A percentile compares a stretch with the other conserved stretches of the same genome.
Evolutionary conservation across 2,797 vertebrate genomes (phyloP).

Genomic region (Acomys russatus): DNA sequence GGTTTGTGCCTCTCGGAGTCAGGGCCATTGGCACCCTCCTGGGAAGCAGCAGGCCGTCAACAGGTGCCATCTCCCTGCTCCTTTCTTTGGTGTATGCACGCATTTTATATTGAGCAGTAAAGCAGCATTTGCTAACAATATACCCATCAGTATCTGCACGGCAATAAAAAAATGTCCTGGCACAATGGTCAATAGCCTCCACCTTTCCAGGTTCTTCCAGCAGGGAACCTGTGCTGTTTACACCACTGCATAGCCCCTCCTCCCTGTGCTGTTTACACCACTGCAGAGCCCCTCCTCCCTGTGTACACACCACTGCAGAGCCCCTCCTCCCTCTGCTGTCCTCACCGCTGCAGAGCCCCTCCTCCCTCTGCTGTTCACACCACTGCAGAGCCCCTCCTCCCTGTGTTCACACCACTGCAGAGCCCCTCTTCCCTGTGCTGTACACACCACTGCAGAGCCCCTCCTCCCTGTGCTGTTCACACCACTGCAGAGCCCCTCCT

Average conservation of each 20-base stretch:
- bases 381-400: too few relatives aligned
- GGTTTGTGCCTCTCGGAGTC: slow-evolving; percentile 31
- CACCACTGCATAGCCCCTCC: neutral
- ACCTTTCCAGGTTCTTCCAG: neutral
- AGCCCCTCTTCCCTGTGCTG: too few relatives aligned
- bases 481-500: too few relatives aligned
- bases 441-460: too few relatives aligned
- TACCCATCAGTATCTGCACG: neutral
- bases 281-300: too few relatives aligned
- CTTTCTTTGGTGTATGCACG: neutral
- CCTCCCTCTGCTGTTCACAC: too few relatives aligned
- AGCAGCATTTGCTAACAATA: neutral
- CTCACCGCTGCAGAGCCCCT: too few relatives aligned
- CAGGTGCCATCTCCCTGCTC: neutral
- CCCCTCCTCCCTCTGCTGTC: too few relatives aligned
- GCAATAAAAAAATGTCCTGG: neutral
- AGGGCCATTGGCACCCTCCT: neutral
- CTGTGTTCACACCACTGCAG: too few relatives aligned
- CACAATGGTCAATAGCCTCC: neutral
- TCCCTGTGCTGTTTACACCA: neutral
- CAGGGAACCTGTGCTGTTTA: neutral
- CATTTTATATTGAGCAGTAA: neutral
- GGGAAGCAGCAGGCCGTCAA: neutral
- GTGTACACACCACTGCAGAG: too few relatives aligned
- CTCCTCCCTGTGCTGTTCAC: too few relatives aligned